phyloP scores from a whole-genome alignment of 1,140 invertebrate species.

The Scaptomyza hsui region DNA sequence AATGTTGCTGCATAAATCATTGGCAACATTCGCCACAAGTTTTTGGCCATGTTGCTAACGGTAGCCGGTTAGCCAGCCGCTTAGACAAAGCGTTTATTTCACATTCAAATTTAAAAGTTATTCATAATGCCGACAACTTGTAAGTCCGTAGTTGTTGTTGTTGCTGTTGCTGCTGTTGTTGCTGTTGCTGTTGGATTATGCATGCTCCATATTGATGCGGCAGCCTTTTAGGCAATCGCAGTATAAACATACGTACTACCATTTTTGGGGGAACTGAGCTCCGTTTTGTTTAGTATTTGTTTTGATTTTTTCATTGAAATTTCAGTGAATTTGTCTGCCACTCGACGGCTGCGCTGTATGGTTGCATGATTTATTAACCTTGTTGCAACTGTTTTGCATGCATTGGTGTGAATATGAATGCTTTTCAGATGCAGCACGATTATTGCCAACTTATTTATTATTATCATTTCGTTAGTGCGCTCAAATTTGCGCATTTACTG shows the following conservation, averaged over 20 bases:
- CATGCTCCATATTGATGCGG: slow-evolving; percentile 75
- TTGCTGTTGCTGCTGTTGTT: slow-evolving; percentile 8
- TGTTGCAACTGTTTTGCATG: slow-evolving; percentile 57
- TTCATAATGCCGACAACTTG: slow-evolving; percentile 75
- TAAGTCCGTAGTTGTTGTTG: slow-evolving; percentile 23
- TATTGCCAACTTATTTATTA: slow-evolving; percentile 41
- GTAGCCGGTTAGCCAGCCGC: slow-evolving; percentile 57
- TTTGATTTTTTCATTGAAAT: slow-evolving; percentile 73
- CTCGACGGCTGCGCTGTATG: slow-evolving; percentile 43
- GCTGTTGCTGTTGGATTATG: slow-evolving; percentile 7
- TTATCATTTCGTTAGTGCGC: slow-evolving; percentile 2
- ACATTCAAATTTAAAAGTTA: slow-evolving; percentile 82
- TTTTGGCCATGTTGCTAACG: slow-evolving; percentile 68
- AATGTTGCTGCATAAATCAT: slow-evolving; percentile 79
- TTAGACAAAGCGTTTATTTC: slow-evolving; percentile 82
- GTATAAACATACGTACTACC: slow-evolving; percentile 16
- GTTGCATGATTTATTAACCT: slow-evolving; percentile 76
- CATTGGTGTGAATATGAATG: slow-evolving; percentile 76
- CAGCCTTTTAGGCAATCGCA: slow-evolving; percentile 55
- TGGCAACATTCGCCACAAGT: slow-evolving; percentile 56
- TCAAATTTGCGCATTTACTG: neutral
- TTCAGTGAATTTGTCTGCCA: slow-evolving; percentile 78
- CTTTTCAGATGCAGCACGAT: slow-evolving; percentile 64
- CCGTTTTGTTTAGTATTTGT: slow-evolving; percentile 69
- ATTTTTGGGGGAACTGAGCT: slow-evolving; percentile 47